A percentile compares a stretch with the other conserved stretches of the same genome.
Conservation (phyloP, 2,888 invertebrate genomes). For the Drosophila rellima region DNA sequence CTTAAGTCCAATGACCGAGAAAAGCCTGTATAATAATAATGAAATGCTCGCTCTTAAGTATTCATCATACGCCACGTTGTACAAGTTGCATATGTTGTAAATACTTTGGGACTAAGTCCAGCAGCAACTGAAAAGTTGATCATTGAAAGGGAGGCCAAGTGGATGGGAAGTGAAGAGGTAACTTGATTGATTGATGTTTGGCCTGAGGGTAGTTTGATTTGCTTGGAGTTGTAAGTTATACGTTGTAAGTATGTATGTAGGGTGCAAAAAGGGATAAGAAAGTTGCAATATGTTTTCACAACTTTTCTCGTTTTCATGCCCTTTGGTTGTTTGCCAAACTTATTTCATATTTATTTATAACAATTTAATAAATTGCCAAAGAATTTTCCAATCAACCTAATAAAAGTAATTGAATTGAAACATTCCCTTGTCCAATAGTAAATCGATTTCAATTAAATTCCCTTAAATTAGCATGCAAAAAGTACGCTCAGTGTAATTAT, state of each 20-base stretch:
- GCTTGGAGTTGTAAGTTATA: conserved; percentile 15
- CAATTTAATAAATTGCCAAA: conserved; percentile 57
- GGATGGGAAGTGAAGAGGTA: neutral
- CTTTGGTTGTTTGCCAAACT: conserved; percentile 54
- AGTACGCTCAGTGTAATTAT: conserved; percentile 49
- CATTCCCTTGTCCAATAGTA: neutral
- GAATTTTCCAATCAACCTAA: conserved; percentile 36
- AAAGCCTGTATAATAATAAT: conserved; percentile 65
- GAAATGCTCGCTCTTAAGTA: conserved; percentile 65
- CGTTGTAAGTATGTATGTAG: neutral
- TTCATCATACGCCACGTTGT: conserved; percentile 70
- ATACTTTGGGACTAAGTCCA: conserved; percentile 61
- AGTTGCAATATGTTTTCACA: conserved; percentile 72
- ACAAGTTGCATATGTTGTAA: conserved; percentile 76
- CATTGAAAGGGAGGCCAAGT: neutral
- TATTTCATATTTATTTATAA: conserved; percentile 58
- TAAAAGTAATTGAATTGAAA: conserved; percentile 49
- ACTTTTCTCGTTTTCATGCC: conserved; percentile 59
- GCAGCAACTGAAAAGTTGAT: conserved; percentile 61
- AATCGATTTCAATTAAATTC: conserved; percentile 61
- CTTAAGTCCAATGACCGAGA: conserved; percentile 27
- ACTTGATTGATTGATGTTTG: conserved; percentile 76
- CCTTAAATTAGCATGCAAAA: conserved; percentile 68
- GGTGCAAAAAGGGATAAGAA: conserved; percentile 61
- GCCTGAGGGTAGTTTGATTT: conserved; percentile 65